These are phyloP conservation scores for Ispidina lecontei DNA, from an alignment of 2,797 vertebrate genomes.

Conservation along the genomic window DNA sequence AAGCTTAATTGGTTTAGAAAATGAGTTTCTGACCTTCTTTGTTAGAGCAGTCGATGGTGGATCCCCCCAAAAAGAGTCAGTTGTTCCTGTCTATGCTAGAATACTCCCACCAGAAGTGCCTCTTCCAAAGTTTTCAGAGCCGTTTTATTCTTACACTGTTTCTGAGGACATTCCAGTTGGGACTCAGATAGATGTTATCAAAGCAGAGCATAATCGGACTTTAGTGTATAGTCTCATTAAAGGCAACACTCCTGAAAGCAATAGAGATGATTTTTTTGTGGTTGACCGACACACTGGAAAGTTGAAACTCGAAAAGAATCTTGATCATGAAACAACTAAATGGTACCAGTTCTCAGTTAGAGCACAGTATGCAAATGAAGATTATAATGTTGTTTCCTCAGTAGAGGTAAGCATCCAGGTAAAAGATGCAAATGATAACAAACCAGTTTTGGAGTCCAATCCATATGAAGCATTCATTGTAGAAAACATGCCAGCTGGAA, in stretches of 20 bases:
- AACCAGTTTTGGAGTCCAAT: conserved; percentile 90
- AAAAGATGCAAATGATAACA: conserved; percentile 95
- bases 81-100: conserved; percentile 89
- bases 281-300: conserved; percentile 88
- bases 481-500: conserved; percentile 91
- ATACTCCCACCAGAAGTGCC: conserved; percentile 88
- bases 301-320: conserved; percentile 91
- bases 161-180: conserved; percentile 91
- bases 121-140: conserved; percentile 90
- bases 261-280: conserved; percentile 90
- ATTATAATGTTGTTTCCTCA: conserved; percentile 82
- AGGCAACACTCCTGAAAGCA: conserved; percentile 93
- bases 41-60: conserved; percentile 92
- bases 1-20: conserved; percentile 96
- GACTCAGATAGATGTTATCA: conserved; percentile 90
- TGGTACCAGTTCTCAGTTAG: conserved; percentile 93
- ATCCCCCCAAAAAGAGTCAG: conserved; percentile 85
- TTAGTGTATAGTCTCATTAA: conserved; percentile 87
- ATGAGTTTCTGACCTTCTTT: conserved; percentile 90
- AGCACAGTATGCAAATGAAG: conserved; percentile 81
- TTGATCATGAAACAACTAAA: conserved; percentile 94
- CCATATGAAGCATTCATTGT: conserved; percentile 91
- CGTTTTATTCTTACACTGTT: conserved; percentile 89
- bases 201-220: conserved; percentile 84
- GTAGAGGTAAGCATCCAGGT: conserved; percentile 92